phyloP scores from a whole-genome alignment of 2,113 vertebrate genomes.

The Tachysurus fulvidraco region DNA sequence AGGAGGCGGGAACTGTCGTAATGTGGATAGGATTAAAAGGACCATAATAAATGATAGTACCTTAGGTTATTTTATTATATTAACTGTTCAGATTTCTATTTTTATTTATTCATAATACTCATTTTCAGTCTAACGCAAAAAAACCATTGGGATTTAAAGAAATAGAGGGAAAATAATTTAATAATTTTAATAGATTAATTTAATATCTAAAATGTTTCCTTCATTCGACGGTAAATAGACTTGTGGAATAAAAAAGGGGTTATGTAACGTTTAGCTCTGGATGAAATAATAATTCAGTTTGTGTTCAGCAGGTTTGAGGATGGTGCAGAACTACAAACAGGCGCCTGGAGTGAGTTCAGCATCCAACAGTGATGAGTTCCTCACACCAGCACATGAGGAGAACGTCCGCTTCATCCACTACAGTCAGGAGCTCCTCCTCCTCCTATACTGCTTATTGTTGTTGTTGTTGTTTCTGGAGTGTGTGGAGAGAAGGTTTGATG shows the following conservation, averaged over 20 bases:
- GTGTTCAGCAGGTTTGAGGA: constrained; percentile 8
- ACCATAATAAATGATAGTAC: too few relatives aligned
- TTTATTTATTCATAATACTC: background rate
- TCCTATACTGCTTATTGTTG: too few relatives aligned
- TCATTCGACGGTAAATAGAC: background rate
- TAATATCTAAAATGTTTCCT: background rate
- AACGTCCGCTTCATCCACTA: constrained; percentile 53
- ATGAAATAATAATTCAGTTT: background rate
- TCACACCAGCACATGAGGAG: constrained; percentile 51
- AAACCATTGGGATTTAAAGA: background rate
- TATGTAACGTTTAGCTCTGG: background rate
- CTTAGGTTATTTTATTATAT: background rate
- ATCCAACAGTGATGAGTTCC: constrained; percentile 41
- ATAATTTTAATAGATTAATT: background rate
- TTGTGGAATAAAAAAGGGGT: background rate
- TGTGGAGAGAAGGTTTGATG: background rate
- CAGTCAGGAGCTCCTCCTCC: constrained; percentile 22
- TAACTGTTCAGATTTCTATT: background rate
- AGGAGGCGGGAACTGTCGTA: background rate
- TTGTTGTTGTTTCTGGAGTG: background rate
- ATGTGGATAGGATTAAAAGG: background rate
- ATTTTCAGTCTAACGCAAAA: background rate
- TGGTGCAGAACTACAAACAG: constrained; percentile 54
- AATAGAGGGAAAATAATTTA: background rate
- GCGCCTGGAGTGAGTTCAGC: constrained; percentile 38